phyloP scores from a whole-genome alignment of 2,113 vertebrate species.

The Urocitellus parryii region DNA sequence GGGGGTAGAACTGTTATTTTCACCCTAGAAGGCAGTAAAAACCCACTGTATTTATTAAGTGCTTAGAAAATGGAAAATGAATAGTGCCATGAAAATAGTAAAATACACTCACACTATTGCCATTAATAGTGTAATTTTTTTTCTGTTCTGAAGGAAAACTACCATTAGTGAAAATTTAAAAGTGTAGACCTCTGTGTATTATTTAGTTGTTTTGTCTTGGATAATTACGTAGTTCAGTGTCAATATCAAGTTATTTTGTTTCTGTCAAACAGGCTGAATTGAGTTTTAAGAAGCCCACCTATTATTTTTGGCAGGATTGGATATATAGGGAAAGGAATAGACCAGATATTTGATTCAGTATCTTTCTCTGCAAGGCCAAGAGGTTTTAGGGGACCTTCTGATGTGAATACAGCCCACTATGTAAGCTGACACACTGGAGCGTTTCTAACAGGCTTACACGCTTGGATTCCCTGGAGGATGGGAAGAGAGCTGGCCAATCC shows the following conservation, averaged over 20 bases:
- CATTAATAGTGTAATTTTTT: slow-evolving; percentile 53
- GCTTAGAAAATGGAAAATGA: slow-evolving; percentile 70
- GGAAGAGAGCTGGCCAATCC: background rate
- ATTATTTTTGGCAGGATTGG: slow-evolving; percentile 14
- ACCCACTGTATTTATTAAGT: slow-evolving; percentile 73
- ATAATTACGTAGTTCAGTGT: slow-evolving; percentile 39
- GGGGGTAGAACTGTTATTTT: slow-evolving; percentile 66
- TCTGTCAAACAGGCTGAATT: slow-evolving; percentile 34
- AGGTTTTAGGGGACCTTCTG: background rate
- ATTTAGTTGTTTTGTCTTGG: slow-evolving; percentile 53
- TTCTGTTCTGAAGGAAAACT: slow-evolving; percentile 64
- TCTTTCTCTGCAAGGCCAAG: background rate
- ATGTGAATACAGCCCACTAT: background rate
- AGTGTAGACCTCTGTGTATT: background rate
- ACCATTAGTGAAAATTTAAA: slow-evolving; percentile 43
- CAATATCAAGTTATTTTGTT: slow-evolving; percentile 40
- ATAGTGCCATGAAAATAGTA: slow-evolving; percentile 69
- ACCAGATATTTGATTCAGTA: background rate
- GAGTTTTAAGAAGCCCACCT: background rate
- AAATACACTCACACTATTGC: slow-evolving; percentile 54
- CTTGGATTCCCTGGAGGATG: background rate
- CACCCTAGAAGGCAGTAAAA: slow-evolving; percentile 70
- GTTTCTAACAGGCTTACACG: background rate
- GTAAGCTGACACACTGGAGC: background rate
- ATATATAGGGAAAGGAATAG: slow-evolving; percentile 9